Conservation (phyloP, 2,888 invertebrate species). For the Napeogenes sylphis region DNA sequence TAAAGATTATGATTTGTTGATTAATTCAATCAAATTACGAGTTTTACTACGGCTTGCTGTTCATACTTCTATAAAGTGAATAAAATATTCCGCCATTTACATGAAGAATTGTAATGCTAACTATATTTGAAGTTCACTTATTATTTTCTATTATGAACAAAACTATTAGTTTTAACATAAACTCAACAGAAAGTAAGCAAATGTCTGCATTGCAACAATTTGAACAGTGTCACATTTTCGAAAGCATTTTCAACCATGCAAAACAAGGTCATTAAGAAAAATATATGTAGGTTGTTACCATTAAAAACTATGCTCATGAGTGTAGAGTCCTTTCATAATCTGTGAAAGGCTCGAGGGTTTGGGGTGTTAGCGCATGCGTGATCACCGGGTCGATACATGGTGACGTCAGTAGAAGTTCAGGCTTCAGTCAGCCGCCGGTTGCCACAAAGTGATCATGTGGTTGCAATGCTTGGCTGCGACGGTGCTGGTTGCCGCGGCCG, state of each 20-base stretch:
- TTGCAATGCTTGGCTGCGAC: slow-evolving; percentile 66
- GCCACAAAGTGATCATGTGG: slow-evolving; percentile 70
- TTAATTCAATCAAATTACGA: slow-evolving; percentile 12
- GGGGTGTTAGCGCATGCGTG: slow-evolving; percentile 59
- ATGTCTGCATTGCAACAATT: neutral
- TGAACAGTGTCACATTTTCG: neutral
- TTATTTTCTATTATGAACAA: too few relatives aligned
- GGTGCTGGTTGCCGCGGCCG: slow-evolving; percentile 61
- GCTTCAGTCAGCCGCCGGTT: slow-evolving; percentile 69
- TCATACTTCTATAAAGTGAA: too few relatives aligned
- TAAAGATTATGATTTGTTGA: slow-evolving; percentile 11
- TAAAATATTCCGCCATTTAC: too few relatives aligned
- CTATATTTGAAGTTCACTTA: too few relatives aligned
- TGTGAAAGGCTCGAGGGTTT: slow-evolving; percentile 39
- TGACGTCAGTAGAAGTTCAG: slow-evolving; percentile 64
- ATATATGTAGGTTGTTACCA: slow-evolving; percentile 39
- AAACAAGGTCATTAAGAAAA: slow-evolving; percentile 29
- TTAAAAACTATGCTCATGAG: slow-evolving; percentile 47
- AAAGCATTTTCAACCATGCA: slow-evolving; percentile 9
- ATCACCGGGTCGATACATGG: slow-evolving; percentile 60
- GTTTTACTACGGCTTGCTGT: too few relatives aligned
- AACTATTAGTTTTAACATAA: too few relatives aligned
- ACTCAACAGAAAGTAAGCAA: too few relatives aligned
- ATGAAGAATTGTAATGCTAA: too few relatives aligned
- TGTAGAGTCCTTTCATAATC: slow-evolving; percentile 52